Percentiles rank a stretch among this genome's conserved stretches.
These are phyloP conservation scores for Sakesphorus luctuosus DNA, from an alignment of 2,113 vertebrate species.

Conservation along the genomic window DNA sequence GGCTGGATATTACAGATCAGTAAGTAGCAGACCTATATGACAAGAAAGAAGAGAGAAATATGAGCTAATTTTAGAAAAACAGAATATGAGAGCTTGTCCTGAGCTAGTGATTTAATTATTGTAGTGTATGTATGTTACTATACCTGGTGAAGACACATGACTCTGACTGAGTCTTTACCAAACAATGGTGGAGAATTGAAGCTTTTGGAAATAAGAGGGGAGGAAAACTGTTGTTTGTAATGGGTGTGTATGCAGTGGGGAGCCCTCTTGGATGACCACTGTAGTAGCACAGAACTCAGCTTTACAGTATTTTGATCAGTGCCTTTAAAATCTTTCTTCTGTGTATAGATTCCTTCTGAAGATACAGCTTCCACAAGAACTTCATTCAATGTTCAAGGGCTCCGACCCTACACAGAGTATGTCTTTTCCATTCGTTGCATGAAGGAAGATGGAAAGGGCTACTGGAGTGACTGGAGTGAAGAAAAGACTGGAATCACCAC, in stretches of 20 bases:
- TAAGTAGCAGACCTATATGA: neutral
- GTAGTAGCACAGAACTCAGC: neutral
- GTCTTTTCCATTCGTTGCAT: slow-evolving; percentile 83
- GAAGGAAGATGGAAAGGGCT: slow-evolving; percentile 43
- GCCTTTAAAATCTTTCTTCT: neutral
- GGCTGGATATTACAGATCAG: neutral
- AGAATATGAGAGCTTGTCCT: neutral
- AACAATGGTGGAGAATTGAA: neutral
- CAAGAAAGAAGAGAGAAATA: neutral
- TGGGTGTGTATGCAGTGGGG: neutral
- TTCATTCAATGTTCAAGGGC: slow-evolving; percentile 86
- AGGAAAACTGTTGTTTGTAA: neutral
- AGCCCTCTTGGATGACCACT: neutral
- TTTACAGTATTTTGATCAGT: neutral
- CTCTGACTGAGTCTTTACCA: neutral
- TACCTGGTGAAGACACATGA: neutral
- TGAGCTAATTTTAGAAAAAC: neutral
- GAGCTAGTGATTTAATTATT: neutral
- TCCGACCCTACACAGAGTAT: slow-evolving; percentile 84
- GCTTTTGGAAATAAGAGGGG: neutral
- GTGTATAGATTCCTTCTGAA: slow-evolving; percentile 77
- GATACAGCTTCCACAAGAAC: slow-evolving; percentile 69
- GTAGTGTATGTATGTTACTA: neutral
- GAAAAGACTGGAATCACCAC: slow-evolving; percentile 75
- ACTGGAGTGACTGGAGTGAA: slow-evolving; percentile 92